Evolutionary conservation across 2,113 vertebrate species (phyloP).

Genomic region (Campylomormyrus tamandua): DNA sequence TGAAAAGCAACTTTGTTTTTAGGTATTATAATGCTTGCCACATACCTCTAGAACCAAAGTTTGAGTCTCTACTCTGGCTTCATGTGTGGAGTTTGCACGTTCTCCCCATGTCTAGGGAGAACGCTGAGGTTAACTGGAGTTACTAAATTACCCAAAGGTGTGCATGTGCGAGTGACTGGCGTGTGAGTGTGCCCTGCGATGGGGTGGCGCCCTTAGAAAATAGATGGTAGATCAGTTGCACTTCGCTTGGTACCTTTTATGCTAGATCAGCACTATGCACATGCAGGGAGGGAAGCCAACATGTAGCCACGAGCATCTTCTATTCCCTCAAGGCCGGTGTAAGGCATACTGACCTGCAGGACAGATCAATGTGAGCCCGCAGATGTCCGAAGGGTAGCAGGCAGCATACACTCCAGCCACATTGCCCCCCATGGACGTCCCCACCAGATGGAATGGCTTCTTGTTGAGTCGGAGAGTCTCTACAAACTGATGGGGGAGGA

Average conservation of each 20-base stretch:
- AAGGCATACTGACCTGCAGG: slow-evolving; percentile 64
- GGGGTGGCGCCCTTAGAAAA: neutral
- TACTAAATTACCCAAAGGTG: neutral
- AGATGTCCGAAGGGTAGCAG: slow-evolving; percentile 68
- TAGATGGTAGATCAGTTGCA: neutral
- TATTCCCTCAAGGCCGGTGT: neutral
- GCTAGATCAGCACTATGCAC: neutral
- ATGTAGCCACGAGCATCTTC: neutral
- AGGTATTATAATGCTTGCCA: neutral
- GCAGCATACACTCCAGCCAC: slow-evolving; percentile 78
- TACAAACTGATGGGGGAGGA: slow-evolving; percentile 62
- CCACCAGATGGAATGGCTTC: slow-evolving; percentile 76
- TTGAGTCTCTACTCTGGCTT: neutral
- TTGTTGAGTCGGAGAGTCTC: slow-evolving; percentile 70
- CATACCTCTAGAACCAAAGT: neutral
- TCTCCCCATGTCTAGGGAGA: neutral
- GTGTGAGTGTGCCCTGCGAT: neutral
- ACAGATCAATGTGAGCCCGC: slow-evolving; percentile 72
- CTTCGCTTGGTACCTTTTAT: neutral
- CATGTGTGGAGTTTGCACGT: neutral
- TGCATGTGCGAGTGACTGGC: neutral
- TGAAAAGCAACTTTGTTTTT: neutral
- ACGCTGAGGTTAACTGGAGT: neutral
- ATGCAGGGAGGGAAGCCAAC: too few species aligned
- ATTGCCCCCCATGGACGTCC: slow-evolving; percentile 78